Base-by-base conservation (phyloP, 2,888 invertebrate species). In the Cerceris ruficornis region DNA sequence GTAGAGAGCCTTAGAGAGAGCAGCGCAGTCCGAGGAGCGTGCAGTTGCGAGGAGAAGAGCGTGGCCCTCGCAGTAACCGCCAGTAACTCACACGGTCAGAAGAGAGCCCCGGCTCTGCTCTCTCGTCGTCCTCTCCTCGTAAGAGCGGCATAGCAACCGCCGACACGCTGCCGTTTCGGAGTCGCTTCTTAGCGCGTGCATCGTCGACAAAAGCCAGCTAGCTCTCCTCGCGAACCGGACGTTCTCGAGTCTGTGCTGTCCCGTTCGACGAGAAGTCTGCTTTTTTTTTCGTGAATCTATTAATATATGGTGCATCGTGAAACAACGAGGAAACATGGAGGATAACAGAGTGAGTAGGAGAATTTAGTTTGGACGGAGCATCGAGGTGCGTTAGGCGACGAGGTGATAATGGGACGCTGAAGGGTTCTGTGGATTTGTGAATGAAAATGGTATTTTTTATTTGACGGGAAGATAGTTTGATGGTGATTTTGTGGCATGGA, bases 71-170 rank as follows among this genome's bases (percentile, higher is more conserved):
- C 28, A 28, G 28, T 28, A 28, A 28, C 28, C 28, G 28, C 28
- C 28, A 28, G 28, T 28, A 28, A 28, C 28, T 28, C 28, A 28
- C 28, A 28, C 28, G 28, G 4, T 28, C 28, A 28, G 28, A 28
- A 28, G 28, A 28, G 28, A 54, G 72, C 68, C 70, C 52, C 74
- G 66, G 65, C 68, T 77, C 57, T 52, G 41, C 39, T 50, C 66
- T 28, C 72, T 73, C 80, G 64, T 57, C 69, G 79, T 78, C 69
- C 75, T 64, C 85, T 86, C 84, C 81, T 84, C 82, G 88, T 87
- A 88, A 88, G 81, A 77, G 77, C 86, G 82, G 85, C 85, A 85
- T 85, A 85, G 85, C 85, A 85, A 85, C 85, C 81, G 81, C 57
- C 76, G 75, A 65, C 69, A 58, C 58, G 71, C 62, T 41, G 67